A percentile compares a stretch with the other conserved stretches of the same genome.
phyloP scores from a whole-genome alignment of 2,797 vertebrate genomes.

The Bradypodion ventrale region DNA sequence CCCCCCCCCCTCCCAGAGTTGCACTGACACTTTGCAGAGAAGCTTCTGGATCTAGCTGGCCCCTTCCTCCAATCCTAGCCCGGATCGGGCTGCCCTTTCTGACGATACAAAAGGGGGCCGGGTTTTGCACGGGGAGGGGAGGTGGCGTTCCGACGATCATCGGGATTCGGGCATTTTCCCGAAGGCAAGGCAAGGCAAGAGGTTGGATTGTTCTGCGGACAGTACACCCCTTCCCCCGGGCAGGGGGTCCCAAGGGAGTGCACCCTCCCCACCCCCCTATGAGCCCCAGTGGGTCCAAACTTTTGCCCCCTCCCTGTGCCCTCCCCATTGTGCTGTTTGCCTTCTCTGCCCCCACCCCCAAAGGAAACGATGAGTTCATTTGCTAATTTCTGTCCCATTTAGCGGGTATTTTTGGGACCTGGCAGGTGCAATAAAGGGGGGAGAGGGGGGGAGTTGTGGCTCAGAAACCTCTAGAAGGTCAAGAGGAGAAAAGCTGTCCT shows the following conservation, averaged over 20 bases:
- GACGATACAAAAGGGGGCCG: background rate
- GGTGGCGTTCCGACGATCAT: background rate
- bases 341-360: too few species aligned
- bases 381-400: constrained; percentile 21
- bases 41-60: constrained; percentile 21
- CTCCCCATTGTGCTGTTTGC: too few species aligned
- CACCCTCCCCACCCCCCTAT: too few species aligned
- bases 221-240: too few species aligned
- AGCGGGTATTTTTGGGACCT: background rate
- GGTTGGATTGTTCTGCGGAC: too few species aligned
- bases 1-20: background rate
- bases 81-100: background rate
- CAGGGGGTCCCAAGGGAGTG: background rate
- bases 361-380: background rate
- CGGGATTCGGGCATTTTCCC: background rate
- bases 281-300: too few species aligned
- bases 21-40: constrained; percentile 19
- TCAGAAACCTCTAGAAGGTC: background rate
- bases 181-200: background rate
- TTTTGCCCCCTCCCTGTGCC: background rate
- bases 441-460: too few species aligned
- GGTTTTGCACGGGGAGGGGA: fast-evolving
- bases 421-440: too few species aligned
- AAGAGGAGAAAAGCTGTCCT: background rate
- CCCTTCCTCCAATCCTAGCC: background rate